phyloP scores from a whole-genome alignment of 2,113 vertebrate species.

The Spea multiplicata region DNA sequence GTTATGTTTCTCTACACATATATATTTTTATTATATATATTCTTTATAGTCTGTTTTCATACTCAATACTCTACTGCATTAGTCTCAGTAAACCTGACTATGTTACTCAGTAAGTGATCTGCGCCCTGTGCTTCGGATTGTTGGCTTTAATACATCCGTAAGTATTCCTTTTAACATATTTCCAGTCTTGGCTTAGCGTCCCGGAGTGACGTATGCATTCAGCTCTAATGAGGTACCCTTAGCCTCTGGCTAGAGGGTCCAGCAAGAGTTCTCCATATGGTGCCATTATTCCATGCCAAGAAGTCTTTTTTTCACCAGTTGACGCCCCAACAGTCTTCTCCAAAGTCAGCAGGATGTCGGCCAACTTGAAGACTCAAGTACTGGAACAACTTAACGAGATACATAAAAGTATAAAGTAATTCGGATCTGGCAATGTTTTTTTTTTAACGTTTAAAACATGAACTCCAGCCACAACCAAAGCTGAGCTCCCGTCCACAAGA shows the following conservation, averaged over 20 bases:
- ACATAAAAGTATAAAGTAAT: background rate
- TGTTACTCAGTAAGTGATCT: no score
- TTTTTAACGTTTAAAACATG: background rate
- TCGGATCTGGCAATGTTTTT: background rate
- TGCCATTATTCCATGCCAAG: background rate
- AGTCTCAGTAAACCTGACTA: no score
- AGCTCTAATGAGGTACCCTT: conserved; percentile 5
- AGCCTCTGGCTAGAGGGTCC: background rate
- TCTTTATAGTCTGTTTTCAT: no score
- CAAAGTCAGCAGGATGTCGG: background rate
- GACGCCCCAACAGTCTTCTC: background rate
- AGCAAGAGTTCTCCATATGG: conserved; percentile 17
- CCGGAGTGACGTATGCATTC: background rate
- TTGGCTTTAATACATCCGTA: no score
- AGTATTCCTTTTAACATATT: background rate
- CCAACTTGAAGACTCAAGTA: conserved; percentile 10
- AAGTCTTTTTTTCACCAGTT: background rate
- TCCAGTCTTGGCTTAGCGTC: background rate
- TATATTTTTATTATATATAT: no score
- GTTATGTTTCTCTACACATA: no score
- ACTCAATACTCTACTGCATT: no score
- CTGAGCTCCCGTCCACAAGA: background rate
- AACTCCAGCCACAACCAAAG: background rate
- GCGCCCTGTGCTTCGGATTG: no score
- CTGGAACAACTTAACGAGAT: conserved; percentile 14